Conservation (phyloP, 2,113 vertebrate species). For the Lepisosteus osseus region DNA sequence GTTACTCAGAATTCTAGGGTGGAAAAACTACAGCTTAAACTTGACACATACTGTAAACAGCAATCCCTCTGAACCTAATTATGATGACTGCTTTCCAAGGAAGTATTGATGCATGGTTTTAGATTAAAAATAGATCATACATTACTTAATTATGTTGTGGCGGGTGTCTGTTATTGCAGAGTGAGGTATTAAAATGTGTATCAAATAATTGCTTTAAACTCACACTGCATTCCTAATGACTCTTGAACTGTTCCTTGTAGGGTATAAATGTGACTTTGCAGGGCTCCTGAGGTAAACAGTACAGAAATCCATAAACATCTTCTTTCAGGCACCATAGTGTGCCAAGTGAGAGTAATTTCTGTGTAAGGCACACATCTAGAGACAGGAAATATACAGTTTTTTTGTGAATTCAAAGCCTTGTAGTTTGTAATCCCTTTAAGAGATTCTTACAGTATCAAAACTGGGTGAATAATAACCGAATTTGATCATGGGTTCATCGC, state of each 20-base stretch:
- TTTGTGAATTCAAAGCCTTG: too few species aligned
- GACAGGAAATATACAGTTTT: background rate
- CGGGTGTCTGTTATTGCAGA: conserved; percentile 2
- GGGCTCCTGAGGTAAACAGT: conserved; percentile 8
- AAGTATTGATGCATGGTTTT: conserved; percentile 20
- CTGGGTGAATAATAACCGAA: too few species aligned
- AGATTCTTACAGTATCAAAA: too few species aligned
- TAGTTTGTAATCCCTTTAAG: too few species aligned
- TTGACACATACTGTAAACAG: background rate
- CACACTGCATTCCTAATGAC: background rate
- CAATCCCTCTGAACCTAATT: conserved; percentile 17
- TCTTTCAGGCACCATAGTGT: conserved; percentile 23
- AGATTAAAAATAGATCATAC: conserved; percentile 25
- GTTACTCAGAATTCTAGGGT: too few species aligned
- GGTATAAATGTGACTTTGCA: background rate
- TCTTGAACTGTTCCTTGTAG: conserved; percentile 7
- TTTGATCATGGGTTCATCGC: too few species aligned
- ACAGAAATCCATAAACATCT: conserved; percentile 25
- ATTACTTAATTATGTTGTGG: conserved; percentile 20
- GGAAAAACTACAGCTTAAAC: too few species aligned
- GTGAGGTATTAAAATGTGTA: conserved; percentile 10
- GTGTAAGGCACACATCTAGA: conserved; percentile 28
- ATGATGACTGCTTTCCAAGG: conserved; percentile 4
- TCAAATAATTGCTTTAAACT: conserved; percentile 12
- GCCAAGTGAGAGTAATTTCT: conserved; percentile 32